Base-by-base conservation (phyloP, 2,113 vertebrate species). In the Spea bombifrons region DNA sequence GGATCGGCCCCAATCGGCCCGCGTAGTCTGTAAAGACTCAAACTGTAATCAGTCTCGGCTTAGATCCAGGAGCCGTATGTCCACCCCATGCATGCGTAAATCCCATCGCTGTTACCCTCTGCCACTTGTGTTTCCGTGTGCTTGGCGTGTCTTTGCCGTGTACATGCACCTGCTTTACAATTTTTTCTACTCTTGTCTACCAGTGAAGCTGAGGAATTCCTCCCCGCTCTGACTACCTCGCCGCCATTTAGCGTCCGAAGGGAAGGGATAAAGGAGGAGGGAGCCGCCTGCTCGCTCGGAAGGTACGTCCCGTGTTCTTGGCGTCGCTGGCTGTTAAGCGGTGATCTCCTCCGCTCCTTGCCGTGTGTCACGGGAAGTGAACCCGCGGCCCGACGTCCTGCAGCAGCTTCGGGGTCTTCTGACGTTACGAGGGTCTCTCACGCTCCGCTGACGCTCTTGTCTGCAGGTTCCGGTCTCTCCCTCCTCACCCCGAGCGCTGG, bases 171-270 rank as follows among this genome's bases (percentile, higher is more conserved):
- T 30, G 30, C 30, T 30, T 30, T 30, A 30, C 30, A 30, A 30
- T 30, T 30, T 30, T 30, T 30, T 30, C 2, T 30, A 30, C 30
- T 30, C 30, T 30, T 30, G 30, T 30, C 30, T 30, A 30, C 30
- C 75, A 99, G 97, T 0, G 94, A 97, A 76, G 84, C 91, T n/a
- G 92, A 93, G 55, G 86, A 80, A 0, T 98, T 96, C 86, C 88
- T 99, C 65, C 96, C 95, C 0, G 86, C 90, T 30, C 93, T 96
- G 66, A 83, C 85, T 82, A 85, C 82, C 70, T 99, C 96, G 0
- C 91, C 92, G 1, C 86, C 89, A 12, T 97, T 99, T 83, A 93
- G 84, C 59, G 85, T 98, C 53, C 91, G 90, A 16, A 91, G 97
- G 12, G 95, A 95, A 77, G 92, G 92, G 5, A 81, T 90, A 1